Percentiles rank a stretch among this genome's conserved stretches.
Conservation (phyloP, 2,113 vertebrate species). For the Lepus europaeus region DNA sequence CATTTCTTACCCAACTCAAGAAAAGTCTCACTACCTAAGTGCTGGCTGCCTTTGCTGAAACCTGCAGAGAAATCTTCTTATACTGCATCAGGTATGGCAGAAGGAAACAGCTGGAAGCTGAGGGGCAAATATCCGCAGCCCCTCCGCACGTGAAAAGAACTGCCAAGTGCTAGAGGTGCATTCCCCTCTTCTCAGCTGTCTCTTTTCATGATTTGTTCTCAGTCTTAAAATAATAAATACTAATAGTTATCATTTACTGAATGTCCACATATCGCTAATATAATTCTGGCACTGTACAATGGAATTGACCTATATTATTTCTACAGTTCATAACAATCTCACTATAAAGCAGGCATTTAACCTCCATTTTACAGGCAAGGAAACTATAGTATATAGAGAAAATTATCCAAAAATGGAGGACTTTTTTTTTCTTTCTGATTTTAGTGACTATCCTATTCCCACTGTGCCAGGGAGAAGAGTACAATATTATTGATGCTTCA, state of each 20-base stretch:
- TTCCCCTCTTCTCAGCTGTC: background rate
- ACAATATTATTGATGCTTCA: background rate
- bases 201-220: background rate
- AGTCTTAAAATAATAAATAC: conserved; percentile 52
- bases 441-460: background rate
- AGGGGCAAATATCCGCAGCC: conserved; percentile 40
- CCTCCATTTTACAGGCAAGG: background rate
- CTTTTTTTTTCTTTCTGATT: background rate
- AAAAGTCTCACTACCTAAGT: conserved; percentile 27
- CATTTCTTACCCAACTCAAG: background rate
- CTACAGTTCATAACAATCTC: background rate
- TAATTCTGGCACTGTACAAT: background rate
- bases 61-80: conserved; percentile 67
- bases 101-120: conserved; percentile 79
- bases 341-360: background rate
- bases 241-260: background rate
- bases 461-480: background rate
- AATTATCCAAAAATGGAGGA: background rate
- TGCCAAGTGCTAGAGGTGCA: conserved; percentile 26
- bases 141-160: background rate
- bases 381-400: background rate
- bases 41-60: conserved; percentile 66
- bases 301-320: background rate
- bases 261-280: background rate
- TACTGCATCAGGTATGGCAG: conserved; percentile 63